phyloP scores from a whole-genome alignment of 2,888 invertebrate species.

The Cephus pygmeus region DNA sequence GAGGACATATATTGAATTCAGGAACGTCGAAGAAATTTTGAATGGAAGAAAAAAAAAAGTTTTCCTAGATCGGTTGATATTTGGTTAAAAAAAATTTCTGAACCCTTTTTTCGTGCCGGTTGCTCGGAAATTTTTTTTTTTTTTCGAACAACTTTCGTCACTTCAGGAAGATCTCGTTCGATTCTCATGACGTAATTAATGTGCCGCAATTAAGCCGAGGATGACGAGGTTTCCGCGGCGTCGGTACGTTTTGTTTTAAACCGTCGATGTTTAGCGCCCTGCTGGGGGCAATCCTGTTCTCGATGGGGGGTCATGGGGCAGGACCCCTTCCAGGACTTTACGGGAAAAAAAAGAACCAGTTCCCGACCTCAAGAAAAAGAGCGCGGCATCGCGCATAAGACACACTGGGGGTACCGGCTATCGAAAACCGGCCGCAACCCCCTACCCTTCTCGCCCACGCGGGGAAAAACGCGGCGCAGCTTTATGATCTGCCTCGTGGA shows the following conservation, averaged over 20 bases:
- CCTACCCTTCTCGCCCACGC: conserved; percentile 18
- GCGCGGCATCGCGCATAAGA: not conserved
- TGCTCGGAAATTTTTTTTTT: not conserved
- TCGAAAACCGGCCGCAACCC: not conserved
- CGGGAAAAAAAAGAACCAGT: not conserved
- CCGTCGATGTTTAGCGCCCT: conserved; percentile 62
- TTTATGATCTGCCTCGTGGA: conserved; percentile 1
- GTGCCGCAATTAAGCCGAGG: conserved; percentile 61
- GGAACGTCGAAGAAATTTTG: not conserved
- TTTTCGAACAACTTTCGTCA: not conserved
- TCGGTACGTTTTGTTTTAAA: conserved; percentile 61
- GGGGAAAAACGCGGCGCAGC: conserved; percentile 18
- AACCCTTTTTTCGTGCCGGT: not conserved
- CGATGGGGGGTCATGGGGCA: conserved; percentile 55
- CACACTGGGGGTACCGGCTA: not conserved
- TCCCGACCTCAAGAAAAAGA: not conserved
- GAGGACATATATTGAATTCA: not conserved
- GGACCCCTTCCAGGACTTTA: conserved; percentile 17
- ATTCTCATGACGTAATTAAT: conserved; percentile 55
- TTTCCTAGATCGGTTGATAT: too few species aligned
- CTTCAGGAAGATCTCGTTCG: not conserved
- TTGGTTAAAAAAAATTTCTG: too few species aligned
- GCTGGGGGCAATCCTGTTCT: conserved; percentile 63
- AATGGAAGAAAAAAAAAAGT: too few species aligned
- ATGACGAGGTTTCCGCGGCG: conserved; percentile 56